Base-by-base conservation (phyloP, 2,113 vertebrate species). In the Okapia johnstoni region DNA sequence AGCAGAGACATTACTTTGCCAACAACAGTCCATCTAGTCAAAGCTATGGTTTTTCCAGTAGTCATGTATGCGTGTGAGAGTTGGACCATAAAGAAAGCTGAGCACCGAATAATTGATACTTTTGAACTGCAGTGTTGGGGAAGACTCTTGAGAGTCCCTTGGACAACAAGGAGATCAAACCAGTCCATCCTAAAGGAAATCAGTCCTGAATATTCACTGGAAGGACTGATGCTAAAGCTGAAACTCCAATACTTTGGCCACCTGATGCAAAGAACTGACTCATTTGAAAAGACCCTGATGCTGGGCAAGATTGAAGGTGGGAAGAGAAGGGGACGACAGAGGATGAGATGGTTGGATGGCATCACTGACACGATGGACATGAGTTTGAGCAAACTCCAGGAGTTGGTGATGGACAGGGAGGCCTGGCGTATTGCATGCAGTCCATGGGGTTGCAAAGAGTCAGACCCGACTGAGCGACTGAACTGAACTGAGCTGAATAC, bases 401-500 rank as follows among this genome's bases (percentile, higher is more conserved):
- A 10, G 17, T 19, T 66, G 33, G 16, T 36, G 63, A 66, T 66
- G 63, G 63, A 9, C 63, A 66, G 6, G 33, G 33, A 66, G 8
- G 63, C 33, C 63, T 66, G 63, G 61, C 1, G 5, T 52, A 14
- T 15, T 52, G 15, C 33, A n/a, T 52, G 15, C 33, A n/a, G 2
- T 66, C 33, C 16, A 10, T 66, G 61, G 16, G 33, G 33, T 66
- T 10, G 33, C 33, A 36, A 66, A 66, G 63, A 66, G 63, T n/a
- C 4, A 0, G 16, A n/a, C 4, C n/a, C 0, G 2, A 66, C 63
- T 66, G 33, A 66, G 16, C 0, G 0, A 66, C 63, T 66, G 17
- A 52, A 52, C 52, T 52, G 52, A 66, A 66, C 61, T 66, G 33
- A 66, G 33, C 16, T 66, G 33, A 66, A 4, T 26, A 50, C 25